These are phyloP conservation scores for Synodontis membranacea DNA, from an alignment of 2,113 vertebrate species.

Conservation along the genomic window DNA sequence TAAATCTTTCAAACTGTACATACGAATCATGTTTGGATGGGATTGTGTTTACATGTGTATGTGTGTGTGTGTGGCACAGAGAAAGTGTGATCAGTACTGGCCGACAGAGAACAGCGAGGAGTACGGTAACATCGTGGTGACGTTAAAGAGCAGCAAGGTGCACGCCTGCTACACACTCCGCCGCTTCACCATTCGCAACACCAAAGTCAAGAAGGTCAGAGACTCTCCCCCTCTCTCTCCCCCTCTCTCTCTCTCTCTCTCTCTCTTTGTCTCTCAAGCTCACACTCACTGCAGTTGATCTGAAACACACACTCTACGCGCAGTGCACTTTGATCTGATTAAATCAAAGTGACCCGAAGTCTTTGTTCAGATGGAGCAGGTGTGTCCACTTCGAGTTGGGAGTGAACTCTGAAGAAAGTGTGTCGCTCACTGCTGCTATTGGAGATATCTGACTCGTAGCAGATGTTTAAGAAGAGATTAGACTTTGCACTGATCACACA, in stretches of 20 bases:
- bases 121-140: constrained; percentile 88
- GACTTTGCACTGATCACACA: not conserved
- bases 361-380: not conserved
- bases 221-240: not conserved
- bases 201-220: constrained; percentile 88
- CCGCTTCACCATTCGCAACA: constrained; percentile 83
- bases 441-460: not conserved
- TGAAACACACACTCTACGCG: not conserved
- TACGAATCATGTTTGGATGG: not conserved
- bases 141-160: constrained; percentile 86
- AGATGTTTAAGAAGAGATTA: constrained; percentile 31
- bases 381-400: constrained; percentile 6
- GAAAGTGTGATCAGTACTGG: constrained; percentile 97
- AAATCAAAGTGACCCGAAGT: constrained; percentile 9
- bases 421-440: not conserved
- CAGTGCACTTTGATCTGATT: constrained; percentile 23
- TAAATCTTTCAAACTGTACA: not conserved
- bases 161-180: constrained; percentile 90
- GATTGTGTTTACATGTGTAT: not conserved
- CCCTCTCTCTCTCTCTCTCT: not conserved
- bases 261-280: not conserved
- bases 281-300: not conserved
- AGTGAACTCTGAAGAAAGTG: constrained; percentile 18
- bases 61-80: constrained; percentile 66
- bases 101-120: constrained; percentile 90